phyloP scores from a whole-genome alignment of 92 coral and sea anemone species.

The Anthopleura xanthogrammica region DNA sequence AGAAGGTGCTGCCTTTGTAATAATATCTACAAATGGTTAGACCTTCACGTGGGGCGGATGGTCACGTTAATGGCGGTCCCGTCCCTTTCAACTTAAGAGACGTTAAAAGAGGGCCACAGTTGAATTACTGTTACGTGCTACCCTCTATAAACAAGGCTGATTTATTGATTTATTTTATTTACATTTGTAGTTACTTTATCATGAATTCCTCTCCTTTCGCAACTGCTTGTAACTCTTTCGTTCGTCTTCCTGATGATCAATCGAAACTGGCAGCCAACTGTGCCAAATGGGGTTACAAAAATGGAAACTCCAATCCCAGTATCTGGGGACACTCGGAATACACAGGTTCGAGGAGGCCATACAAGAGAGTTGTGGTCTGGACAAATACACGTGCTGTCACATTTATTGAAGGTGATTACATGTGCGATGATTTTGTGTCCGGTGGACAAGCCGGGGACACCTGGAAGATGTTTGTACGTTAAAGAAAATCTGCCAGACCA shows the following conservation, averaged over 20 bases:
- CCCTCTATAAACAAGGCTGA: no score
- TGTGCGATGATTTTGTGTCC: slow-evolving; percentile 10
- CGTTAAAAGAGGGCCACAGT: no score
- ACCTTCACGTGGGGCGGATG: not conserved
- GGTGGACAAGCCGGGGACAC: not conserved
- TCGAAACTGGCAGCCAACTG: slow-evolving; percentile 37
- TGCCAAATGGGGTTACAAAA: slow-evolving; percentile 35
- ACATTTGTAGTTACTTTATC: not conserved
- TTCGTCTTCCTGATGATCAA: slow-evolving; percentile 43
- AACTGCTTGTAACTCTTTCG: slow-evolving; percentile 42
- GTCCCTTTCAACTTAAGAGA: no score
- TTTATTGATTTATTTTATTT: no score
- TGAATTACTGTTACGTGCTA: no score
- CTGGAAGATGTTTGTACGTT: no score
- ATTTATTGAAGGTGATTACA: not conserved
- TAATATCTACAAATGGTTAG: no score
- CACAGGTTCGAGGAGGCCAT: not conserved
- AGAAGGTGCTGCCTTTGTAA: no score
- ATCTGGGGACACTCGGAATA: slow-evolving; percentile 21
- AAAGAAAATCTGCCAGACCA: no score
- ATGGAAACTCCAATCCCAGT: not conserved
- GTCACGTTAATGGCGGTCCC: no score
- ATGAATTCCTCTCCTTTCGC: not conserved
- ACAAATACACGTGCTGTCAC: not conserved
- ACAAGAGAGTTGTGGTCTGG: not conserved